phyloP scores from a whole-genome alignment of 2,888 invertebrate genomes.

The Hydraecia micacea region DNA sequence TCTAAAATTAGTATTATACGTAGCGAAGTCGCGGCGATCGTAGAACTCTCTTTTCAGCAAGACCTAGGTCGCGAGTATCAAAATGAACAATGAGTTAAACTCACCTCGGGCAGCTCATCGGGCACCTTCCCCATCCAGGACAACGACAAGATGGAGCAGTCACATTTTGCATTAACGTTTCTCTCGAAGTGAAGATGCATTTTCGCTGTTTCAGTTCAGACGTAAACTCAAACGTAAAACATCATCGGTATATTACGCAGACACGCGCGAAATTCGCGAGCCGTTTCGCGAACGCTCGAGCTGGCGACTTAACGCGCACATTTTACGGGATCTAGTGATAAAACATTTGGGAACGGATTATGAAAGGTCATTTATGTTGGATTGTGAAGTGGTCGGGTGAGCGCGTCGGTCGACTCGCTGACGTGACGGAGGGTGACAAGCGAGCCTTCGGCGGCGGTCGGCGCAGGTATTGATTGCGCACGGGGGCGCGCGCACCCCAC shows the following conservation, averaged over 20 bases:
- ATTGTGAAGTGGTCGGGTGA: slow-evolving; percentile 61
- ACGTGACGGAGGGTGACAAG: slow-evolving; percentile 85
- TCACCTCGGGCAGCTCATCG: slow-evolving; percentile 98
- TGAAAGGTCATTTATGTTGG: slow-evolving; percentile 64
- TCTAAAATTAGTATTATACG: slow-evolving; percentile 52
- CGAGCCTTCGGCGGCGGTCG: slow-evolving; percentile 72
- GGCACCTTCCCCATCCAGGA: slow-evolving; percentile 99
- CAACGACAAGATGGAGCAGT: slow-evolving; percentile 97
- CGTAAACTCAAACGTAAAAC: slow-evolving; percentile 70
- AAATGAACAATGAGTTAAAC: slow-evolving; percentile 68
- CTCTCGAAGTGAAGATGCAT: slow-evolving; percentile 99
- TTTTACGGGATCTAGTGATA: slow-evolving; percentile 68
- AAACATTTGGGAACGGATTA: slow-evolving; percentile 65
- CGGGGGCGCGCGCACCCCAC: slow-evolving; percentile 74
- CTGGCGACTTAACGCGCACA: slow-evolving; percentile 68
- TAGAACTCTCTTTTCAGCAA: slow-evolving; percentile 33
- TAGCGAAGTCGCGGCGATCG: slow-evolving; percentile 41
- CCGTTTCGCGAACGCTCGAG: slow-evolving; percentile 51
- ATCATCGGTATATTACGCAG: slow-evolving; percentile 65
- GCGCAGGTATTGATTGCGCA: slow-evolving; percentile 88
- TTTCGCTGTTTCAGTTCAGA: slow-evolving; percentile 72
- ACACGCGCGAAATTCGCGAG: slow-evolving; percentile 63
- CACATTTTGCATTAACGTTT: slow-evolving; percentile 97
- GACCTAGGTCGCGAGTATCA: slow-evolving; percentile 31
- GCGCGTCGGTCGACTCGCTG: slow-evolving; percentile 76